Evolutionary conservation across 2,888 invertebrate species (phyloP), one percentile per base, ranked within the genome.

Genomic region (Tetragonula carbonaria): DNA sequence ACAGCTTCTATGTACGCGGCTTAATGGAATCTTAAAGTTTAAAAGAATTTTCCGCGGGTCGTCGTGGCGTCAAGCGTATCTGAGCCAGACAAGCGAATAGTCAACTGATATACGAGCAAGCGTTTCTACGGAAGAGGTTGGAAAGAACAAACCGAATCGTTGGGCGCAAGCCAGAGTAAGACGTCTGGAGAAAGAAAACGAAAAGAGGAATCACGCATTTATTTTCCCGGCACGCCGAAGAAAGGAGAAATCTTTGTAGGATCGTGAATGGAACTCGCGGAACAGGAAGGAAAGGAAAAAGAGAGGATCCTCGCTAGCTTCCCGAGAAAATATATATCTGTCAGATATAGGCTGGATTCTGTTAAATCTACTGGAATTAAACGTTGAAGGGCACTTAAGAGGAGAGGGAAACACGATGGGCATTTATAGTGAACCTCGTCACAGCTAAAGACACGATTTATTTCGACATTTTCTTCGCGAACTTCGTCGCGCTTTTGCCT

Each of bases 361-460:
- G 91, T 87, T 90, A 91, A 90, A 90, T 90, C 89, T 90, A 90
- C 71, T 59, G 89, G 91, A 90, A 90, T 91, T 90, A 87, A 90
- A 91, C 84, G 88, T 77, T 73, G 80, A 82, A 78, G 78, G 81
- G 85, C 84, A 84, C 82, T 87, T 74, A 80, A 82, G 45, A 45
- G 79, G 68, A 84, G 80, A 78, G 80, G 84, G 68, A 72, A 80
- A 84, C 78, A 66, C 67, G 72, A 75, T 63, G 59, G 74, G 55
- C 86, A 76, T 86, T 86, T 80, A 80, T 78, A 74, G 71, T 68
- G 59, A 73, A 62, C 53, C 74, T 70, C 53, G 74, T 74, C 59
- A n/a, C 76, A 38, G 59, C 33, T 62, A 59, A 68, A 55, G 50
- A 33, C 33, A 38, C 79, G 57, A 79, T 78, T 78, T 80, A 75